Conservation (phyloP, 2,888 invertebrate genomes). For the Parasteatoda lunata region DNA sequence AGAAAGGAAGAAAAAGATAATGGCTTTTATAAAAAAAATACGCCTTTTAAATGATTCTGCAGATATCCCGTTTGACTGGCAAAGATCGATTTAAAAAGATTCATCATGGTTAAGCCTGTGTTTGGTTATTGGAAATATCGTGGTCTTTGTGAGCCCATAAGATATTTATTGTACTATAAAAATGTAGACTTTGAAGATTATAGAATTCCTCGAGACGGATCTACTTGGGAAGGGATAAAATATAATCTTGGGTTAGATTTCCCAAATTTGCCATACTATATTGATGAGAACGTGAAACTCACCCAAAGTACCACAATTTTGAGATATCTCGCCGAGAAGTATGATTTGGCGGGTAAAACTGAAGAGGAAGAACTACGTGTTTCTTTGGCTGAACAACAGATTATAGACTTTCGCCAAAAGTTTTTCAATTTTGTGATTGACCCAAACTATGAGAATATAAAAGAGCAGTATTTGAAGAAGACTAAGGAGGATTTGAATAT, state of each 20-base stretch:
- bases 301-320: constrained; percentile 23
- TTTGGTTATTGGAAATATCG: constrained; percentile 70
- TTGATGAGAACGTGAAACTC: constrained; percentile 9
- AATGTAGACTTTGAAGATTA: constrained; percentile 76
- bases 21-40: no score
- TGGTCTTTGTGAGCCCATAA: constrained; percentile 71
- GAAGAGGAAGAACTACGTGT: constrained; percentile 7
- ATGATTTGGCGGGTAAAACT: constrained; percentile 11
- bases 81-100: no score
- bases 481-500: neutral
- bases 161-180: constrained; percentile 75
- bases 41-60: no score
- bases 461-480: neutral
- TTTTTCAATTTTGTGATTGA: neutral
- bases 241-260: constrained; percentile 72
- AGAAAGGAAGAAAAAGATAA: no score
- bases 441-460: constrained; percentile 3
- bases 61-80: no score
- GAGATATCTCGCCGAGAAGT: constrained; percentile 14
- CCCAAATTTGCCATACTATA: constrained; percentile 71
- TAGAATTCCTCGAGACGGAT: constrained; percentile 74
- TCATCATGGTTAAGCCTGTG: no score
- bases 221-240: constrained; percentile 68
- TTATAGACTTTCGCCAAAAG: constrained; percentile 16
- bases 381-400: constrained; percentile 19